Evolutionary conservation across 2,888 invertebrate genomes (phyloP).

Genomic region (Cylloceria caligata): DNA sequence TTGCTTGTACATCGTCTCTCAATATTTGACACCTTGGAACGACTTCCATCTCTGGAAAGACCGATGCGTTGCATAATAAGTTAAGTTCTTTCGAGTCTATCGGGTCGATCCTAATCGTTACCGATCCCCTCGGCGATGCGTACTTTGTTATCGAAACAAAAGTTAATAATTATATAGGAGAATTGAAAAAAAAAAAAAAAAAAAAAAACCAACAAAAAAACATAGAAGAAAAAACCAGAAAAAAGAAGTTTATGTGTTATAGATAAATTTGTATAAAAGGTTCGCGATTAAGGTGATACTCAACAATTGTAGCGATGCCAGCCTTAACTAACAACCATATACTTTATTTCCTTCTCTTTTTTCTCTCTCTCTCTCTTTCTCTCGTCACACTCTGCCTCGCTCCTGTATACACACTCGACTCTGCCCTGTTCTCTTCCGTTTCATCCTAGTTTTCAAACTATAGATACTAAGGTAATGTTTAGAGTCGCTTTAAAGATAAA

Average conservation of each 20-base stretch:
- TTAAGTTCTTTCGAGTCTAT: not conserved
- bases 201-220: conserved; percentile 12
- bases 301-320: conserved; percentile 44
- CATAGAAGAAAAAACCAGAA: not conserved
- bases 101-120: conserved; percentile 50
- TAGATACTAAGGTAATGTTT: conserved; percentile 22
- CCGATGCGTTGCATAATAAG: not conserved
- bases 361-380: conserved; percentile 37
- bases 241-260: conserved; percentile 58
- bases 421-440: conserved; percentile 45
- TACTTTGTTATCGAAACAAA: conserved; percentile 39
- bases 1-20: conserved; percentile 38
- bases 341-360: conserved; percentile 21
- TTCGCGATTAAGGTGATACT: conserved; percentile 36
- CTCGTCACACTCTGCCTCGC: conserved; percentile 20
- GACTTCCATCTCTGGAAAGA: conserved; percentile 1
- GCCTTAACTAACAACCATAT: conserved; percentile 33
- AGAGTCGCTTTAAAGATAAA: conserved; percentile 14
- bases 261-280: conserved; percentile 67
- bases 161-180: conserved; percentile 56
- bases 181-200: conserved; percentile 35
- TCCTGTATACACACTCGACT: conserved; percentile 48
- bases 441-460: conserved; percentile 20
- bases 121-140: conserved; percentile 36
- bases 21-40: conserved; percentile 14